Base-by-base conservation (phyloP, 2,113 vertebrate genomes). In the Naja naja region DNA sequence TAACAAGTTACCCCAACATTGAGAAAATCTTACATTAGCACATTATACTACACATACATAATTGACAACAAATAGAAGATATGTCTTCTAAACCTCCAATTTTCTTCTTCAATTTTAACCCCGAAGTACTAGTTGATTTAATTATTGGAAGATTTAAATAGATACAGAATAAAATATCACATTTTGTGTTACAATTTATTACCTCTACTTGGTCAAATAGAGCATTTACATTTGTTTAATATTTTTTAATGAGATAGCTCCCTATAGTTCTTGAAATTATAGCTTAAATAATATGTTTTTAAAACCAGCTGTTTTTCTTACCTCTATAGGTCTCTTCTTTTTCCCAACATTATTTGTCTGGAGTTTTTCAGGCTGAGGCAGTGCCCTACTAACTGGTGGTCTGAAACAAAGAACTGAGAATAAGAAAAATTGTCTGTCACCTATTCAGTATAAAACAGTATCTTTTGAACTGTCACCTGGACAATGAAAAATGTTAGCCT, bases 291-390 rank as follows among this genome's bases (percentile, higher is more conserved):
- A 12, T 5, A n/a, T 92, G 52, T 85, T 87, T 12, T 86, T 27
- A 90, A 53, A 54, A 86, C 58, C 23, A 45, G 3, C n/a, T 52
- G 0, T n/a, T 94, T 90, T 92, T 52, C 97, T 98, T 97, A 99
- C 99, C 98, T 99, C 99, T 87, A 99, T 99, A 10, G 99, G 98
- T 95, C 98, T 98, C 97, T 99, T 99, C 97, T 99, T 99, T 96
- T 99, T 99, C 91, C 99, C 99, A 12, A 99, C 98, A 8, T 99
- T 99, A 95, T 99, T 99, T 93, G 99, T 99, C 96, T 99, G 99
- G 60, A 99, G 98, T 94, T 99, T 99, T 96, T 99, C 99, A 18
- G 99, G 99, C 96, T 98, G 98, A n/a, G 99, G 99, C 91, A 99
- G 95, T 52, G 99, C 99, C 97, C 99, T 98, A 98, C 99, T 99